Evolutionary conservation across 2,888 invertebrate species (phyloP).

Genomic region (Eulithis testata): DNA sequence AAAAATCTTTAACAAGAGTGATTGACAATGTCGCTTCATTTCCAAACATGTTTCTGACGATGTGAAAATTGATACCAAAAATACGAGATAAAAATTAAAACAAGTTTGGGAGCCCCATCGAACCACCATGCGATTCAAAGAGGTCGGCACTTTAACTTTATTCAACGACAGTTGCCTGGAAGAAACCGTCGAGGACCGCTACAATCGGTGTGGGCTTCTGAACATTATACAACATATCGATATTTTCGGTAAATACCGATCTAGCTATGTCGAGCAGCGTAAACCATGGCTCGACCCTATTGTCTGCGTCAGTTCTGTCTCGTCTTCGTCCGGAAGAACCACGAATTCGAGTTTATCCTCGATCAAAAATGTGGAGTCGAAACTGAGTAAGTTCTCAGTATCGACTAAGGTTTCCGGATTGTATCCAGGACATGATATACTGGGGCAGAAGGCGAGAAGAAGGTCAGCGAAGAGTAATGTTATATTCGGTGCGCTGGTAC

Average conservation of each 20-base stretch:
- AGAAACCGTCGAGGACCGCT: constrained; percentile 43
- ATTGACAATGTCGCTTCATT: background rate
- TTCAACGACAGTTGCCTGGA: constrained; percentile 13
- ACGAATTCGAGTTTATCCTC: constrained; percentile 8
- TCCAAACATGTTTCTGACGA: background rate
- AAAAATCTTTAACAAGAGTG: too few species aligned
- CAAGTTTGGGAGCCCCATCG: constrained; percentile 12
- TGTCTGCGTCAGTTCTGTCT: constrained; percentile 43
- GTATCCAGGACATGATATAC: constrained; percentile 56
- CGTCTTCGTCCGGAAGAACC: constrained; percentile 41
- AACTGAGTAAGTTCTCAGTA: constrained; percentile 49
- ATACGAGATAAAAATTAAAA: background rate
- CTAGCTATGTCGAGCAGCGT: constrained; percentile 41
- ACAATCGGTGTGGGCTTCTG: constrained; percentile 48
- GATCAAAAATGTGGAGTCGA: constrained; percentile 36
- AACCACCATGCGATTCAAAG: constrained; percentile 14
- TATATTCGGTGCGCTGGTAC: constrained; percentile 15
- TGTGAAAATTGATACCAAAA: constrained; percentile 10
- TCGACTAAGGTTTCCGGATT: constrained; percentile 53
- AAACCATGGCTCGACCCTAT: constrained; percentile 7
- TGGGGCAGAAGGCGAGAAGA: constrained; percentile 43
- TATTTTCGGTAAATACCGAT: constrained; percentile 51
- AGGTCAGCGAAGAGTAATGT: background rate
- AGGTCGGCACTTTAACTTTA: constrained; percentile 23
- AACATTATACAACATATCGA: constrained; percentile 61